These are phyloP conservation scores for Wasmannia auropunctata DNA, from an alignment of 1,140 invertebrate species.

Conservation along the genomic window DNA sequence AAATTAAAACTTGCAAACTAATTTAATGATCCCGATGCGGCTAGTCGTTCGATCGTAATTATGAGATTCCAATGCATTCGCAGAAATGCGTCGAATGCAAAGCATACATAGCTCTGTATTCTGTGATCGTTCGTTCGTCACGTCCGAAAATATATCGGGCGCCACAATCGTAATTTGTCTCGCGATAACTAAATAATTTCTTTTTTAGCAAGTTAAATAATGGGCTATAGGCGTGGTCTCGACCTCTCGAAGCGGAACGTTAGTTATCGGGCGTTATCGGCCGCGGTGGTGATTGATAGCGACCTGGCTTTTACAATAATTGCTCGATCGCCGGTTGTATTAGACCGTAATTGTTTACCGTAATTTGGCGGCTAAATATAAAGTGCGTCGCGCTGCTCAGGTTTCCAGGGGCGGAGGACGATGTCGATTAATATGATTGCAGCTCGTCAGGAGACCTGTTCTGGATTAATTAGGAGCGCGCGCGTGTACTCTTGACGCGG, in stretches of 20 bases:
- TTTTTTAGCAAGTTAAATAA: constrained; percentile 52
- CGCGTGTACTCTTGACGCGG: not conserved
- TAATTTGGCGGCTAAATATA: constrained; percentile 72
- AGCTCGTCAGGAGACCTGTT: constrained; percentile 10
- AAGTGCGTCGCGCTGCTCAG: constrained; percentile 29
- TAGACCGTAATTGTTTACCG: constrained; percentile 76
- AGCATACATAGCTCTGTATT: not conserved
- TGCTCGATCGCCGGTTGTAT: constrained; percentile 78
- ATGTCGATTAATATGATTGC: constrained; percentile 69
- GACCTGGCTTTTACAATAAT: constrained; percentile 82
- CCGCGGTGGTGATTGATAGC: constrained; percentile 79
- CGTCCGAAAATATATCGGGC: constrained; percentile 21
- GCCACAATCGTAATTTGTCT: constrained; percentile 51
- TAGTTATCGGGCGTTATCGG: constrained; percentile 68
- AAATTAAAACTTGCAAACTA: constrained; percentile 32
- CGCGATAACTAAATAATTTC: constrained; percentile 59
- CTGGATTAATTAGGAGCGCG: constrained; percentile 43
- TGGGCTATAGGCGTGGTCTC: constrained; percentile 58
- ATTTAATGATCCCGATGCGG: constrained; percentile 28
- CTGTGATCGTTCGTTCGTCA: constrained; percentile 14
- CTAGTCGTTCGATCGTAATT: not conserved
- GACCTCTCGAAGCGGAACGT: constrained; percentile 64
- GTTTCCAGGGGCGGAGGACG: constrained; percentile 50
- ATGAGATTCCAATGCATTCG: not conserved
- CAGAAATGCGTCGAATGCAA: constrained; percentile 22